These are phyloP conservation scores for Anseranas semipalmata DNA, from an alignment of 2,113 vertebrate genomes.

Conservation along the genomic window DNA sequence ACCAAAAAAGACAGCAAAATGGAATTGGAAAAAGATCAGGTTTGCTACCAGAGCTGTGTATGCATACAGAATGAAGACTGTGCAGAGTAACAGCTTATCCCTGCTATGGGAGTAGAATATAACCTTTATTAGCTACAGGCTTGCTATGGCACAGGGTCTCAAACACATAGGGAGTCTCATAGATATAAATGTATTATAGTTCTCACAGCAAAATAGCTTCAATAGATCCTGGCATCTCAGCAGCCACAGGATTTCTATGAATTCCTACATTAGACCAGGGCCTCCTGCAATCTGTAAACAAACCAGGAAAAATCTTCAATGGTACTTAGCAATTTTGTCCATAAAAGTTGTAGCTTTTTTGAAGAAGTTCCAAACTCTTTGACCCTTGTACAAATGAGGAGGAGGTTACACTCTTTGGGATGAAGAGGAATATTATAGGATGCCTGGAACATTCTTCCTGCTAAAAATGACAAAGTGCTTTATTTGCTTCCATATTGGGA, in stretches of 20 bases:
- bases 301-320: background rate
- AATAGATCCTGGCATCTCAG: background rate
- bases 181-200: background rate
- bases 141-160: background rate
- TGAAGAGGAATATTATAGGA: background rate
- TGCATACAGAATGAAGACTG: background rate
- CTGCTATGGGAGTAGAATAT: background rate
- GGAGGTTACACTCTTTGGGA: background rate
- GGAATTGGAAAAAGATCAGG: background rate
- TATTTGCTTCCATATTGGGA: background rate
- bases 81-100: background rate
- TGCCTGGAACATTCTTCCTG: background rate
- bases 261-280: background rate
- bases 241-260: background rate
- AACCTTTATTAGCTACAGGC: background rate
- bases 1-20: background rate
- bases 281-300: background rate
- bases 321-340: background rate
- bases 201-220: background rate
- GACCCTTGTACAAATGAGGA: background rate
- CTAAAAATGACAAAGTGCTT: background rate
- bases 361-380: background rate
- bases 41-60: background rate
- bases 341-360: background rate
- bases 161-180: background rate